Conservation (phyloP, 2,113 vertebrate genomes). For the Pelobates fuscus region DNA sequence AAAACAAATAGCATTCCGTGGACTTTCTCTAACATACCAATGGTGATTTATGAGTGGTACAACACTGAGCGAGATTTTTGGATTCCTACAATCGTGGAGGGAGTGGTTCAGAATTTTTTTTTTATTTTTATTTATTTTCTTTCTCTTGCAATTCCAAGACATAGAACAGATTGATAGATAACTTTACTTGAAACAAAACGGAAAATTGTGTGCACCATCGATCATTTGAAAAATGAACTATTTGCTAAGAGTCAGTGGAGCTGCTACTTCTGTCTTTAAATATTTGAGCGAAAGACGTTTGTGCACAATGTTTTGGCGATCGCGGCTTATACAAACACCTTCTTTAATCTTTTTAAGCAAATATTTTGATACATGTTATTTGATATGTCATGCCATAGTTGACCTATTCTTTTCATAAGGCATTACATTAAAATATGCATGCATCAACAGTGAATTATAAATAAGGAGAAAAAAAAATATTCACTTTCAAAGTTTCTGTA, state of each 20-base stretch:
- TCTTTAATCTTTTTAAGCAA: no score
- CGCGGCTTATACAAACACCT: no score
- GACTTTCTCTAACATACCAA: slow-evolving; percentile 11
- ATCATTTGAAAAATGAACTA: background rate
- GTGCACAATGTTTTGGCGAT: no score
- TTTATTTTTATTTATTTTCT: slow-evolving; percentile 19
- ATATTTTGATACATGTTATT: no score
- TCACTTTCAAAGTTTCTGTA: no score
- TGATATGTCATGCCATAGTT: no score
- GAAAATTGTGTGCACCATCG: background rate
- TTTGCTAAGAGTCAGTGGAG: background rate
- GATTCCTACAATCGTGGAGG: slow-evolving; percentile 18
- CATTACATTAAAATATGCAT: no score
- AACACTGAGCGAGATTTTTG: slow-evolving; percentile 1
- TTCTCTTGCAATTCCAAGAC: background rate
- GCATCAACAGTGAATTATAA: no score
- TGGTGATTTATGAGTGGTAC: slow-evolving; percentile 29
- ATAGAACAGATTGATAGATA: background rate
- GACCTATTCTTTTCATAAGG: no score
- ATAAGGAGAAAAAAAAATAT: no score
- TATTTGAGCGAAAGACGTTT: no score
- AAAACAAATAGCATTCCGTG: slow-evolving; percentile 11
- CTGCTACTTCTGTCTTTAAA: background rate
- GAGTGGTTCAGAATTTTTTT: slow-evolving; percentile 7
- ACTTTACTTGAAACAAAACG: background rate